Conservation (phyloP, 2,888 invertebrate genomes). For the Drosophila atripex region DNA sequence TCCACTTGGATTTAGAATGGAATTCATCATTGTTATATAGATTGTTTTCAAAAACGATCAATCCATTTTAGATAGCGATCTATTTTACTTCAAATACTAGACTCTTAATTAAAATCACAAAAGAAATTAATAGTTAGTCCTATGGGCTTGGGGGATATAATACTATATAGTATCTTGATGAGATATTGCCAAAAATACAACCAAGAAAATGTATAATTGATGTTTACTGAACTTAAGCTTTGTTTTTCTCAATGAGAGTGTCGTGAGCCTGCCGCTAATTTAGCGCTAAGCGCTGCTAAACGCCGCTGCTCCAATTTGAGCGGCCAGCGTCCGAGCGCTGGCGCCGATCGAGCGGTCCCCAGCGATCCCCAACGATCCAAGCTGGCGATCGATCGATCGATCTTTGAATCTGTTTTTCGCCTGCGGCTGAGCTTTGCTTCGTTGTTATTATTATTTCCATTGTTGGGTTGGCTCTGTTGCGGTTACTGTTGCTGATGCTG, state of each 20-base stretch:
- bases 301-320: constrained; percentile 72
- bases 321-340: constrained; percentile 66
- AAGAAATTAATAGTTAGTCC: too few species aligned
- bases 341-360: constrained; percentile 46
- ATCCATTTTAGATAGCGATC: too few species aligned
- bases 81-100: too few species aligned
- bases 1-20: too few species aligned
- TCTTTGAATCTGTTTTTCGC: constrained; percentile 41
- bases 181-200: too few species aligned
- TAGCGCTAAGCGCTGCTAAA: constrained; percentile 76
- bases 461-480: constrained; percentile 45
- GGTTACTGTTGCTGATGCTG: constrained; percentile 1
- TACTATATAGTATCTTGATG: background rate
- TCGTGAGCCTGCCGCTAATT: constrained; percentile 65
- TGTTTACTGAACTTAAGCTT: background rate
- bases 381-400: constrained; percentile 30
- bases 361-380: constrained; percentile 8
- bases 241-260: constrained; percentile 16
- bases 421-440: constrained; percentile 48
- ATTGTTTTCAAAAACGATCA: too few species aligned
- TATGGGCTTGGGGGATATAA: too few species aligned
- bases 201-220: too few species aligned
- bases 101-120: too few species aligned
- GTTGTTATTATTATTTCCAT: constrained; percentile 51
- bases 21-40: too few species aligned